phyloP scores from a whole-genome alignment of 2,797 vertebrate species.

The Vireo griseus region DNA sequence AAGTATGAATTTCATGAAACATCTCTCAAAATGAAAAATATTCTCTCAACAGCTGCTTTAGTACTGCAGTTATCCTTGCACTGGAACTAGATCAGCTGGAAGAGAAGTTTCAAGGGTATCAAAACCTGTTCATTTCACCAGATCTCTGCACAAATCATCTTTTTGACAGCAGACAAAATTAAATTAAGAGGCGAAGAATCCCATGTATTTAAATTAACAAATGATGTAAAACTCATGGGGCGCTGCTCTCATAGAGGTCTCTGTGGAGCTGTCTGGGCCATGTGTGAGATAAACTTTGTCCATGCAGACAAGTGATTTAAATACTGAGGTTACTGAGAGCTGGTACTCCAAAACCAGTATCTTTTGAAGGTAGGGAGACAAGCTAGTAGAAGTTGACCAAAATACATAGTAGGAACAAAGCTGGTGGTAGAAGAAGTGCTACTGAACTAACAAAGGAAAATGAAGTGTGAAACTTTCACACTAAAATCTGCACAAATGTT shows the following conservation, averaged over 20 bases:
- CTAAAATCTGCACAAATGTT: fast-evolving
- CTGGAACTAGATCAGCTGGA: background rate
- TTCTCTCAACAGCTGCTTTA: background rate
- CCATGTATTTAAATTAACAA: background rate
- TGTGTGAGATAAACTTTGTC: background rate
- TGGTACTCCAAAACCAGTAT: background rate
- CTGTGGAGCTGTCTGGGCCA: background rate
- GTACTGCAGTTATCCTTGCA: background rate
- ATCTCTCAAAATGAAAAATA: background rate
- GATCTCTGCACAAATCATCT: background rate
- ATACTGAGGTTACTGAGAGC: background rate
- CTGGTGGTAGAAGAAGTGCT: background rate
- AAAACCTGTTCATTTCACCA: background rate
- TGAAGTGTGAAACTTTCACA: background rate
- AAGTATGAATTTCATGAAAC: background rate
- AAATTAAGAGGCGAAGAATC: background rate
- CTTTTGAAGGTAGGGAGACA: background rate
- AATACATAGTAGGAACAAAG: background rate
- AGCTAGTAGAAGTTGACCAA: background rate
- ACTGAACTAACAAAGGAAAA: background rate
- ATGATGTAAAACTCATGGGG: background rate
- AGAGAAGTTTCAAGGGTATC: background rate
- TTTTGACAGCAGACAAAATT: background rate
- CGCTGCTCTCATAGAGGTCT: background rate
- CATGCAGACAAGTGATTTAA: background rate